Evolutionary conservation across 2,797 vertebrate species (phyloP), one percentile per base, ranked within the genome.

Genomic region (Myotis myotis): DNA sequence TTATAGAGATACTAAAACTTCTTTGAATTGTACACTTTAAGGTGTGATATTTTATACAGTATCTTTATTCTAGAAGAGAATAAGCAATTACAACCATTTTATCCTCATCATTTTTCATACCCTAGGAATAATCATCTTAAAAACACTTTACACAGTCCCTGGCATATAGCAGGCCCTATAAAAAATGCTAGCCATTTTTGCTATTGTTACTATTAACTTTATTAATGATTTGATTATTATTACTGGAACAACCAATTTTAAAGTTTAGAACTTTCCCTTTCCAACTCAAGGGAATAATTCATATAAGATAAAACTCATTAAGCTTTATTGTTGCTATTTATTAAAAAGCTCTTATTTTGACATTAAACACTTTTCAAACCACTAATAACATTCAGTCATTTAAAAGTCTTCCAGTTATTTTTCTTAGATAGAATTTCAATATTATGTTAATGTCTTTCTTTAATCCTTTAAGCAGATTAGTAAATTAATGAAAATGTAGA

Each of bases 401-500:
- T 75, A 30, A 22, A 84, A 90, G 1, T 81, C 62, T 74, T 72
- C 15, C 44, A 41, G 41, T 72, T 68, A 0, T 53, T 85, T 41
- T 81, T 94, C 5, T 75, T 22, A 30, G 17, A 17, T 1, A 83
- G 0, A 60, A 3, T 92, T 28, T 95, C 9, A 93, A 75, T 28
- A 51, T 44, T 79, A 23, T 53, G 87, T 85, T 72, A 13, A 28
- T 49, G 93, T 89, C 60, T 55, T 83, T 23, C 1, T 75, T 93
- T 95, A 93, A 78, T 88, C 2, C 1, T 49, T 90, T 96, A 72
- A 76, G 55, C 49, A 49, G 44, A 85, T 81, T 86, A 33, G 11
- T 89, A 62, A 89, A 23, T 94, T 88, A 93, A 44, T 87, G 38
- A 62, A 91, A 95, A 75, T 94, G 76, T 64, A 72, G 20, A 10